A percentile compares a stretch with the other conserved stretches of the same genome.
phyloP scores from a whole-genome alignment of 1,140 invertebrate species.

The Cyphomyrmex costatus region DNA sequence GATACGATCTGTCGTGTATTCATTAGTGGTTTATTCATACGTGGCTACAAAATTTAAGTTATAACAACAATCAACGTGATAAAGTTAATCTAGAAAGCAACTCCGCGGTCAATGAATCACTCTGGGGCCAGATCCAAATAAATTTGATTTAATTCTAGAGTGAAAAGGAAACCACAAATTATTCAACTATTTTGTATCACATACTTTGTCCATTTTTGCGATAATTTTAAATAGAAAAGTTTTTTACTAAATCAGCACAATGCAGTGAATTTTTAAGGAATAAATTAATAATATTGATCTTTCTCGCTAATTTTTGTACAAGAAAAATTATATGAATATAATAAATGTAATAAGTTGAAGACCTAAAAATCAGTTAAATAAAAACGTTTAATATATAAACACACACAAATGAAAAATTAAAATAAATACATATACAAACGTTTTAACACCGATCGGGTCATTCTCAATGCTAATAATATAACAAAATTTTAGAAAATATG shows the following conservation, averaged over 20 bases:
- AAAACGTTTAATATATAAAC: too few relatives aligned
- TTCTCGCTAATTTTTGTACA: not conserved
- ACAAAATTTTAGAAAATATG: too few relatives aligned
- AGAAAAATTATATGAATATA: not conserved
- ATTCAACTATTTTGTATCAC: not conserved
- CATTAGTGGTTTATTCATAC: conserved; percentile 21
- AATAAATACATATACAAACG: too few relatives aligned
- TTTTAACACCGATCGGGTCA: too few relatives aligned
- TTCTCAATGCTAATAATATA: too few relatives aligned
- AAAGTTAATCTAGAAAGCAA: not conserved
- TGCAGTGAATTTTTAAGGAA: not conserved
- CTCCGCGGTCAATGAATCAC: conserved; percentile 28
- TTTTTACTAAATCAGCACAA: not conserved
- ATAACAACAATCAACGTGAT: not conserved
- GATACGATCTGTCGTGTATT: conserved; percentile 19
- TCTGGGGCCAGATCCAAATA: not conserved
- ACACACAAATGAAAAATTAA: too few relatives aligned
- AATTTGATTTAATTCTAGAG: not conserved
- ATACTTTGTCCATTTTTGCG: not conserved
- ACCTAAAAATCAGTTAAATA: too few relatives aligned
- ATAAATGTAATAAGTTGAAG: too few relatives aligned
- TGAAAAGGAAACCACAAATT: not conserved
- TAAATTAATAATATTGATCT: not conserved
- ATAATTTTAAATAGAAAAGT: not conserved
- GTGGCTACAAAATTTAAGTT: not conserved